Evolutionary conservation across 2,113 vertebrate genomes (phyloP).

Genomic region (Pelmatolapia mariae): DNA sequence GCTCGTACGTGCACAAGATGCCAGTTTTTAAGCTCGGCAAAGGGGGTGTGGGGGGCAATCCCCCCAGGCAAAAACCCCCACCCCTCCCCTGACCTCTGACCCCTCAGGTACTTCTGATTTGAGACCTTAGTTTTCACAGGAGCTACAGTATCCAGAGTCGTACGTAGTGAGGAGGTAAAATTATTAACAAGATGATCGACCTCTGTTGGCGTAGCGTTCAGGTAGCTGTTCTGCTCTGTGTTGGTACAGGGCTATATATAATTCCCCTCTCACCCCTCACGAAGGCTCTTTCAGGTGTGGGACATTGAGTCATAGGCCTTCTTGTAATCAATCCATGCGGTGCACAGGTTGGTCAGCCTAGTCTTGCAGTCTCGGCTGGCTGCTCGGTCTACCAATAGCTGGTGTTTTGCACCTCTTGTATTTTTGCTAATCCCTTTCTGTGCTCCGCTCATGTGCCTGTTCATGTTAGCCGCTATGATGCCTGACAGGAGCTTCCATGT

Average conservation of each 20-base stretch:
- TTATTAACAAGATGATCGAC: neutral
- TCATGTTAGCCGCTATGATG: neutral
- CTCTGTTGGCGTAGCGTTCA: accelerated
- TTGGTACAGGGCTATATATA: neutral
- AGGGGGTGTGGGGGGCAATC: too few species aligned
- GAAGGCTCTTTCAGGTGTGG: neutral
- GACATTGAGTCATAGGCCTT: neutral
- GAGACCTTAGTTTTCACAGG: accelerated
- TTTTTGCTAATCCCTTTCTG: neutral
- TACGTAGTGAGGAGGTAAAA: neutral
- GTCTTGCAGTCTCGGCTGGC: neutral
- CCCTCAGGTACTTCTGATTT: neutral
- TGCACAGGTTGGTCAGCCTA: neutral
- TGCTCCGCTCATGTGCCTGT: neutral
- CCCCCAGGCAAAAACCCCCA: too few species aligned
- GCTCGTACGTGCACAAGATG: too few species aligned
- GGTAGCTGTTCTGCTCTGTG: accelerated
- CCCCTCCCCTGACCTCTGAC: too few species aligned
- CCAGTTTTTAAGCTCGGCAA: too few species aligned
- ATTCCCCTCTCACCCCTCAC: neutral
- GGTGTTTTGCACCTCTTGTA: neutral
- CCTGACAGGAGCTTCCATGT: neutral
- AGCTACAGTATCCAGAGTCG: neutral
- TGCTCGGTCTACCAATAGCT: neutral
- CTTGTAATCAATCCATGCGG: neutral